phyloP scores from a whole-genome alignment of 2,797 vertebrate genomes.

The Dendrocincla tyrannina region DNA sequence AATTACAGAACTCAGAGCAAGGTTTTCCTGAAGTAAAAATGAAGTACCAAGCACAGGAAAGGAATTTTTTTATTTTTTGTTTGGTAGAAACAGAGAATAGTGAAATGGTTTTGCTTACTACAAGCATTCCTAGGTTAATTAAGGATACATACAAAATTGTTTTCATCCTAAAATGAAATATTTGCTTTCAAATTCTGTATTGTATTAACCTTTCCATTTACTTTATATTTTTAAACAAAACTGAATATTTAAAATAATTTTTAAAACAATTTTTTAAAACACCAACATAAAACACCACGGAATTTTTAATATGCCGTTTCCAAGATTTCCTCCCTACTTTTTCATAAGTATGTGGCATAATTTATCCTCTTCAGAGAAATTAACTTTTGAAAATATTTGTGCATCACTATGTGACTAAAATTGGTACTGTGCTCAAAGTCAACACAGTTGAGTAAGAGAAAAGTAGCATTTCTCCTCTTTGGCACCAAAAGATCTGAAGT shows the following conservation, averaged over 20 bases:
- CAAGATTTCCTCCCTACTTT: not conserved
- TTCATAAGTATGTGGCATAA: not conserved
- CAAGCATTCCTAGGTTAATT: not conserved
- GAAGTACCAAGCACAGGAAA: not conserved
- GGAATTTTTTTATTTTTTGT: too few relatives aligned
- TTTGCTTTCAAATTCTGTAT: not conserved
- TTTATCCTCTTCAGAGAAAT: not conserved
- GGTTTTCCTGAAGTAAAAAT: not conserved
- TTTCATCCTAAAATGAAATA: not conserved
- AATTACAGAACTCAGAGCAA: not conserved
- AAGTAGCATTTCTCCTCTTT: not conserved
- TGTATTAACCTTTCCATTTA: not conserved
- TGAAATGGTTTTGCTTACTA: not conserved
- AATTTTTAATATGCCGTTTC: not conserved
- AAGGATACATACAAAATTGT: not conserved
- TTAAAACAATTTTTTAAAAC: not conserved
- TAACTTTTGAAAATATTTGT: not conserved
- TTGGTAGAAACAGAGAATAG: not conserved
- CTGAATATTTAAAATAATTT: not conserved
- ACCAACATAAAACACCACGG: fast-evolving
- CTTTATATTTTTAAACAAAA: not conserved
- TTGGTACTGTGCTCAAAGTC: not conserved
- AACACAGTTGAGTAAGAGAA: not conserved
- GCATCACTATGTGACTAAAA: not conserved
- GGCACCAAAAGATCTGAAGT: not conserved